Evolutionary conservation across 2,888 invertebrate species (phyloP).

Genomic region (Dione vanillae): DNA sequence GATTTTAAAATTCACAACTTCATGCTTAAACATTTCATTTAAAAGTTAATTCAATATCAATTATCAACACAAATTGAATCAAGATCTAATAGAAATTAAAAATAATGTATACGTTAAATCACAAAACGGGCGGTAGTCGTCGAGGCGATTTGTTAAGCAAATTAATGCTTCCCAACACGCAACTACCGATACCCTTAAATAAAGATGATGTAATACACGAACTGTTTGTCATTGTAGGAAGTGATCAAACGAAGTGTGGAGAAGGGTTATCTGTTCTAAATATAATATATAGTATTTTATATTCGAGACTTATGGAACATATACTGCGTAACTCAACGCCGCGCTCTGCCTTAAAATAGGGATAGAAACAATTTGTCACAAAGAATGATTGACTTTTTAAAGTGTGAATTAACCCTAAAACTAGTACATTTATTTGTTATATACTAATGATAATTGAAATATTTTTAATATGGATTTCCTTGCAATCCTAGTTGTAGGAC

Average conservation of each 20-base stretch:
- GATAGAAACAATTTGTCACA: too few species aligned
- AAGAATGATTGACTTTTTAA: too few species aligned
- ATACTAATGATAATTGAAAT: too few species aligned
- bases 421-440: too few species aligned
- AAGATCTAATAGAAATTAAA: constrained; percentile 32
- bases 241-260: not conserved
- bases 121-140: constrained; percentile 40
- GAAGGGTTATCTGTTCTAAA: not conserved
- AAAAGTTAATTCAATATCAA: not conserved
- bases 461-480: too few species aligned
- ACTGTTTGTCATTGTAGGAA: constrained; percentile 10
- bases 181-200: constrained; percentile 49
- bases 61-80: constrained; percentile 9
- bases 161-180: constrained; percentile 46
- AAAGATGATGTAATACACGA: constrained; percentile 57
- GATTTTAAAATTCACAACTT: not conserved
- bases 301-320: too few species aligned
- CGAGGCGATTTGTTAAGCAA: constrained; percentile 49
- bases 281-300: too few species aligned
- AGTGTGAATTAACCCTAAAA: too few species aligned
- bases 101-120: constrained; percentile 38
- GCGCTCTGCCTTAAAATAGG: too few species aligned
- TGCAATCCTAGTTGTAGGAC: too few species aligned
- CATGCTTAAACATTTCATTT: not conserved
- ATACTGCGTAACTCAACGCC: too few species aligned